Conservation (phyloP, 1,140 invertebrate genomes). For the Drosophila ananassae region DNA sequence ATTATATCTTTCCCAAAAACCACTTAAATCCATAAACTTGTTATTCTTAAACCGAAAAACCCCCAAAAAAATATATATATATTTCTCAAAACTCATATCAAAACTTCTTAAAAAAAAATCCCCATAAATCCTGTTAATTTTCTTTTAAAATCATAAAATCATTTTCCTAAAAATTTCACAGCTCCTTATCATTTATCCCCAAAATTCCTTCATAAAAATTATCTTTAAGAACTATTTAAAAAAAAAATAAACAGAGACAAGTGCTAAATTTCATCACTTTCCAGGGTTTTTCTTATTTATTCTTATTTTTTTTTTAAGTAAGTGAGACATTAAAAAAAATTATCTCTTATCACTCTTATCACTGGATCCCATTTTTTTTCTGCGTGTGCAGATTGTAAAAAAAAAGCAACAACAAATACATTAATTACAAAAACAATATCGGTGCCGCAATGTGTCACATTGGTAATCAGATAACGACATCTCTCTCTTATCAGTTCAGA, state of each 20-base stretch:
- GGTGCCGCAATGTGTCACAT: constrained; percentile 61
- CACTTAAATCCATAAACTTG: too few species aligned
- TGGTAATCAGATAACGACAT: constrained; percentile 56
- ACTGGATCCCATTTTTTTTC: constrained; percentile 11
- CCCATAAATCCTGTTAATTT: neutral
- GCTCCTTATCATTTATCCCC: neutral
- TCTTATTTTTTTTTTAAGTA: too few species aligned
- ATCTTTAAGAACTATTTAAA: constrained; percentile 14
- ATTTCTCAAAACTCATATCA: too few species aligned
- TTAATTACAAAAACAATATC: constrained; percentile 11
- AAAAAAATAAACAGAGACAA: constrained; percentile 21
- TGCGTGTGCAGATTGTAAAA: constrained; percentile 60
- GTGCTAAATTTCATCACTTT: constrained; percentile 35
- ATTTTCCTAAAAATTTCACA: neutral
- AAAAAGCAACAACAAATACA: constrained; percentile 10
- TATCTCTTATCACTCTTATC: constrained; percentile 19
- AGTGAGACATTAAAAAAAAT: neutral
- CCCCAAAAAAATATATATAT: too few species aligned
- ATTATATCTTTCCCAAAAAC: too few species aligned
- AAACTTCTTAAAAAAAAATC: too few species aligned
- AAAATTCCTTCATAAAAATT: neutral
- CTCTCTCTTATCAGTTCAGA: constrained; percentile 43
- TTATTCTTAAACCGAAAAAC: too few species aligned
- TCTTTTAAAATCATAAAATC: neutral
- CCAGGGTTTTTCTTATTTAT: neutral